These are phyloP conservation scores for Uromys caudimaculatus DNA, from an alignment of 2,797 vertebrate genomes.

Conservation along the genomic window DNA sequence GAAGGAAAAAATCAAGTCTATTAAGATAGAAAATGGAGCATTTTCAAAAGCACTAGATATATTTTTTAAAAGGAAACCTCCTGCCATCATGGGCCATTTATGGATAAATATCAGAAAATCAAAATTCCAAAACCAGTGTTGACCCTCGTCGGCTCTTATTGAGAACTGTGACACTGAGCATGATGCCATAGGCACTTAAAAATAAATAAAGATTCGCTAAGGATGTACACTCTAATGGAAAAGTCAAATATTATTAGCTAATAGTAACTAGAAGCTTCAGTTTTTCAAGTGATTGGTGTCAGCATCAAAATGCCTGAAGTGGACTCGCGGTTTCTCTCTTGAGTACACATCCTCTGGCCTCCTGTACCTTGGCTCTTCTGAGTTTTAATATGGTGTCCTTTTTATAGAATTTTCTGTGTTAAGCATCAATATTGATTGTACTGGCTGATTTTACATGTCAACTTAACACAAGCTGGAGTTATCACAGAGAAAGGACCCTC, in stretches of 20 bases:
- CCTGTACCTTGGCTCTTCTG: background rate
- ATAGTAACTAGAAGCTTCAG: slow-evolving; percentile 73
- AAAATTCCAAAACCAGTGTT: background rate
- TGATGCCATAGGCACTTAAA: slow-evolving; percentile 54
- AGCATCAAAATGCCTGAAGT: slow-evolving; percentile 70
- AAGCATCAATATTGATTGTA: slow-evolving; percentile 70
- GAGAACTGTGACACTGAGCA: background rate
- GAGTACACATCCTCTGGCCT: slow-evolving; percentile 65
- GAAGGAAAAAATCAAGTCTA: background rate
- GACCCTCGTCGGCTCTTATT: background rate
- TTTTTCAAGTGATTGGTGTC: slow-evolving; percentile 37
- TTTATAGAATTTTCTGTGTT: slow-evolving; percentile 46
- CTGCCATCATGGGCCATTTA: background rate
- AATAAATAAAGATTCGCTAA: slow-evolving; percentile 47
- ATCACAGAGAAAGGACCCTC: background rate
- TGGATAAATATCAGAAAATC: background rate
- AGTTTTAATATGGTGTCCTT: background rate
- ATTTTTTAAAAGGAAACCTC: background rate
- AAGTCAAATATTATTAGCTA: background rate
- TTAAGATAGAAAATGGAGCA: background rate
- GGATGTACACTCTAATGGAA: slow-evolving; percentile 27
- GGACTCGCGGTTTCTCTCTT: slow-evolving; percentile 68
- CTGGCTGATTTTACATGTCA: background rate
- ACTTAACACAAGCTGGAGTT: background rate
- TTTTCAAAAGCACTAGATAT: background rate